A percentile compares a stretch with the other conserved stretches of the same genome.
Conservation (phyloP, 2,797 vertebrate genomes). For the Propithecus perrieri region DNA sequence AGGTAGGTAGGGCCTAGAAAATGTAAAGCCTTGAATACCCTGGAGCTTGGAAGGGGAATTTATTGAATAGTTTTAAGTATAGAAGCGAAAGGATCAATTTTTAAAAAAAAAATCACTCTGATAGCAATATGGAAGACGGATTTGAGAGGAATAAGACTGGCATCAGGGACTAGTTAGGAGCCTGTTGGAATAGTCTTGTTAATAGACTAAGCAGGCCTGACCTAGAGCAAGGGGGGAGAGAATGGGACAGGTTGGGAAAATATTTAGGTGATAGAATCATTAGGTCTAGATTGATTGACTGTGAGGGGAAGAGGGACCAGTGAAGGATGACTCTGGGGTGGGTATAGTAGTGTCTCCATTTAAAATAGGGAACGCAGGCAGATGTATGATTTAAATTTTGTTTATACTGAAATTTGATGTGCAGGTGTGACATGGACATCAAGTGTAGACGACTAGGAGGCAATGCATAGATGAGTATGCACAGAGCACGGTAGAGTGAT, state of each 20-base stretch:
- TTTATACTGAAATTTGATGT: background rate
- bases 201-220: background rate
- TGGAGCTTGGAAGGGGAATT: background rate
- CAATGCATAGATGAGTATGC: background rate
- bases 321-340: background rate
- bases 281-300: background rate
- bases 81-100: background rate
- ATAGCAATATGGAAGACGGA: background rate
- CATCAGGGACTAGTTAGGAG: background rate
- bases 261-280: background rate
- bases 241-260: background rate
- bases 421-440: background rate
- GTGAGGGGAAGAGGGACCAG: background rate
- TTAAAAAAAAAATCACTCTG: background rate
- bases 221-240: background rate
- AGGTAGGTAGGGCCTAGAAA: background rate
- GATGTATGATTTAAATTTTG: background rate
- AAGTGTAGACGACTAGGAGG: background rate
- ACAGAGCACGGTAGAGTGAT: background rate
- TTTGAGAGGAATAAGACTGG: background rate
- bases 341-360: background rate
- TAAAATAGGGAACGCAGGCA: background rate
- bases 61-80: background rate
- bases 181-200: background rate
- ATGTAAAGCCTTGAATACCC: background rate